Evolutionary conservation across 2,113 vertebrate species (phyloP).

Genomic region (Taxidea taxus): DNA sequence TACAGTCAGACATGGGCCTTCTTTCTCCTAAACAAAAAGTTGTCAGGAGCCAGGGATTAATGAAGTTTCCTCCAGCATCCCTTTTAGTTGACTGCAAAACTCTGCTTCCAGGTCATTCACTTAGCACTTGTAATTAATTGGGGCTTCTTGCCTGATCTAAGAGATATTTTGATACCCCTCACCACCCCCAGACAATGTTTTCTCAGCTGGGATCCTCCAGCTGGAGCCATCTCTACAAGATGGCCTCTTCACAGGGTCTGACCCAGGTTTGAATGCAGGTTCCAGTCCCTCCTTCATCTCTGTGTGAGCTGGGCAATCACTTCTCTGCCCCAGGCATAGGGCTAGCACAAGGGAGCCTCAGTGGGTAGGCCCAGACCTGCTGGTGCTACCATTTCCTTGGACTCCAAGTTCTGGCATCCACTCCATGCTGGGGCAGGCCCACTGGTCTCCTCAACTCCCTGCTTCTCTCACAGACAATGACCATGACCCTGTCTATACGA

Average conservation of each 20-base stretch:
- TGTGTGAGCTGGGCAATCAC: not conserved
- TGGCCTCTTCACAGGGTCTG: not conserved
- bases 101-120: slow-evolving; percentile 59
- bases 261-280: not conserved
- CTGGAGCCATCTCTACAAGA: not conserved
- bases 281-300: not conserved
- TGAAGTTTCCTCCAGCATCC: not conserved
- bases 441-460: not conserved
- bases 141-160: slow-evolving; percentile 47
- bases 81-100: slow-evolving; percentile 54
- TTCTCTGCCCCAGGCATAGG: not conserved
- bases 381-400: not conserved
- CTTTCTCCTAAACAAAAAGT: not conserved
- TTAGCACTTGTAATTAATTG: slow-evolving; percentile 74
- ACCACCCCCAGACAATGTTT: slow-evolving; percentile 12
- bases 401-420: not conserved
- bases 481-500: not conserved
- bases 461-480: not conserved
- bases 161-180: slow-evolving; percentile 4
- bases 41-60: slow-evolving; percentile 36
- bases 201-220: slow-evolving; percentile 31
- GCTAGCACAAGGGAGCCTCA: not conserved
- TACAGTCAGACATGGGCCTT: not conserved
- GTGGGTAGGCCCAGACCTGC: not conserved
- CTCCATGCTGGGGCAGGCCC: not conserved